Conservation (phyloP, 2,888 invertebrate genomes). For the Luperina testacea region DNA sequence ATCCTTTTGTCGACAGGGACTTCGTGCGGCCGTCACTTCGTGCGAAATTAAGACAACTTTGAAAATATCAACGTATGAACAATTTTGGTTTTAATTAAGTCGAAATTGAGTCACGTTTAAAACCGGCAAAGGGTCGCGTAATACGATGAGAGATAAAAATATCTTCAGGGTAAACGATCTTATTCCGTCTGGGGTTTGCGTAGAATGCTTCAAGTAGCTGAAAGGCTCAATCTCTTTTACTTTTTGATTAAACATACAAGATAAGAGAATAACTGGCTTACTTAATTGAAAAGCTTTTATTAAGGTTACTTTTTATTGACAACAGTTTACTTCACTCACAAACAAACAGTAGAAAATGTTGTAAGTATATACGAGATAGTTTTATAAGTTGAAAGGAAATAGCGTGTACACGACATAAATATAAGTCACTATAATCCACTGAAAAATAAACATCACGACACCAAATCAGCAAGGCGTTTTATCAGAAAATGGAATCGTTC, state of each 20-base stretch:
- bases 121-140: slow-evolving; percentile 55
- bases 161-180: slow-evolving; percentile 58
- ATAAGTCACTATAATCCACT: slow-evolving; percentile 35
- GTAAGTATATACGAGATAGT: neutral
- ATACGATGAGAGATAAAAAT: slow-evolving; percentile 61
- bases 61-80: slow-evolving; percentile 64
- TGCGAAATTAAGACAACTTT: slow-evolving; percentile 64
- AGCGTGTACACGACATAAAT: slow-evolving; percentile 18
- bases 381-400: neutral
- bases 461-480: slow-evolving; percentile 59
- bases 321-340: neutral
- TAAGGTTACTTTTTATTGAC: neutral
- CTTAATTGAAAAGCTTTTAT: slow-evolving; percentile 16
- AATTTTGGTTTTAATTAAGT: slow-evolving; percentile 66
- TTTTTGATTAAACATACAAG: slow-evolving; percentile 37
- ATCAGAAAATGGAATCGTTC: slow-evolving; percentile 66
- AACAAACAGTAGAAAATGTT: neutral
- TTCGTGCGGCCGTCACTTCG: slow-evolving; percentile 48
- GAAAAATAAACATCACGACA: slow-evolving; percentile 48
- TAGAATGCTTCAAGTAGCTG: slow-evolving; percentile 35
- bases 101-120: slow-evolving; percentile 58
- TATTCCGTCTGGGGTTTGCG: slow-evolving; percentile 44
- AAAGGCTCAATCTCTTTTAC: slow-evolving; percentile 36
- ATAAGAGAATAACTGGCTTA: neutral
- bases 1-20: slow-evolving; percentile 75